These are phyloP conservation scores for Dendrolimus houi DNA, from an alignment of 2,888 invertebrate genomes.

Conservation along the genomic window DNA sequence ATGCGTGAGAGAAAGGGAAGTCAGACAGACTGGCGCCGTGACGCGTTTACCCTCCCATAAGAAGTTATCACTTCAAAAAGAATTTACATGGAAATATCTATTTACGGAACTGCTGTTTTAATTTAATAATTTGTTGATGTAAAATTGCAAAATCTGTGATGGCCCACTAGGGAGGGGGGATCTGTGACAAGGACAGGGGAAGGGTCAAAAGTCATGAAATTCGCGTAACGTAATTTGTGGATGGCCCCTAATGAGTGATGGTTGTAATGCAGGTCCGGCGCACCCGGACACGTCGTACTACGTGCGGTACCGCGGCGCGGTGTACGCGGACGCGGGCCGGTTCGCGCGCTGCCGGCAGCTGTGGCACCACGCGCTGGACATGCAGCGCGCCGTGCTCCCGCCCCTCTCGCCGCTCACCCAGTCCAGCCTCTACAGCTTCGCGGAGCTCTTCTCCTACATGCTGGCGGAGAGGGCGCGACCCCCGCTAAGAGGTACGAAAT, in stretches of 20 bases:
- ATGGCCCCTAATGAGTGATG: neutral
- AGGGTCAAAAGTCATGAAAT: too few species aligned
- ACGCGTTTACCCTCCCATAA: too few species aligned
- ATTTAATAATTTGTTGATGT: too few species aligned
- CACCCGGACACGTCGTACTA: conserved; percentile 98
- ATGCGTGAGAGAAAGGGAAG: too few species aligned
- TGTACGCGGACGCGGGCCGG: conserved; percentile 96
- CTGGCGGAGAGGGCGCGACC: conserved; percentile 89
- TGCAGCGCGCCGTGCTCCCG: conserved; percentile 95
- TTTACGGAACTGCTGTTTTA: too few species aligned
- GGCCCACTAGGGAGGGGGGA: too few species aligned
- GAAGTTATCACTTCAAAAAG: too few species aligned
- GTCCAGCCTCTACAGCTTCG: conserved; percentile 94
- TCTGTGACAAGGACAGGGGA: too few species aligned
- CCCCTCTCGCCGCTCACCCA: conserved; percentile 96
- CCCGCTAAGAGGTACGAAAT: conserved; percentile 69
- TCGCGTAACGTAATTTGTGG: too few species aligned
- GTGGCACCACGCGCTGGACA: conserved; percentile 97
- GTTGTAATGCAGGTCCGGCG: conserved; percentile 80
- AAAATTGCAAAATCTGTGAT: too few species aligned
- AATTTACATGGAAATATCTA: too few species aligned
- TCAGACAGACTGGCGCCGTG: too few species aligned
- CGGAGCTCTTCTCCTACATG: conserved; percentile 96
- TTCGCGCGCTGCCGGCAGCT: conserved; percentile 94
- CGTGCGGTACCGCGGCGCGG: conserved; percentile 93